Conservation (phyloP, 2,797 vertebrate species). For the Glyptemys insculpta region DNA sequence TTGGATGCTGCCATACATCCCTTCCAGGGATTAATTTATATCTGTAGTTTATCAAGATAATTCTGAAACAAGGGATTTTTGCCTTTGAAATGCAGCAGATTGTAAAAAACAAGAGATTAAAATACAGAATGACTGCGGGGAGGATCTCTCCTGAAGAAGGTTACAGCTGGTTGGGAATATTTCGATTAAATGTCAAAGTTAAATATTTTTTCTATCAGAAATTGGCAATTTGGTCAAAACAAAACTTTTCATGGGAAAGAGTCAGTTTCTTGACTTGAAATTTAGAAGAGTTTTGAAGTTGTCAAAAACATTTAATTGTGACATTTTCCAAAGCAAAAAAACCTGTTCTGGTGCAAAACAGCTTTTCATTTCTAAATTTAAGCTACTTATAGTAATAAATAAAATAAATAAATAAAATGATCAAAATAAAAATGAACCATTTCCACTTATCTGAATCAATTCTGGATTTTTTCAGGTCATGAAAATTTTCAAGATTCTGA, state of each 20-base stretch:
- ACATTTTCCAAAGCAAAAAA: background rate
- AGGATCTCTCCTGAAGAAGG: background rate
- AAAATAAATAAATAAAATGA: background rate
- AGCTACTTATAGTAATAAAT: background rate
- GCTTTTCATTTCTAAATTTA: background rate
- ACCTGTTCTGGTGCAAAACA: background rate
- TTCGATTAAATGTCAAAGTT: background rate
- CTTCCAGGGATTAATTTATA: background rate
- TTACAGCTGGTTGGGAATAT: background rate
- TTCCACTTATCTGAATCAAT: background rate
- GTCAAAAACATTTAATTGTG: background rate
- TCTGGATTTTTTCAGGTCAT: background rate
- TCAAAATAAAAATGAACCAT: background rate
- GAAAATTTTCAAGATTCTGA: background rate
- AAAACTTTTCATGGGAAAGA: background rate
- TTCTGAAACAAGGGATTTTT: background rate
- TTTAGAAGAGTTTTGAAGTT: background rate
- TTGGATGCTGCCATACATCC: background rate
- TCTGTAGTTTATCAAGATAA: background rate
- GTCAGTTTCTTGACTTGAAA: background rate
- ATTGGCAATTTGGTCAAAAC: background rate
- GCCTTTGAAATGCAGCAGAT: background rate
- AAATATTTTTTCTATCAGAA: background rate
- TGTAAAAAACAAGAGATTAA: background rate
- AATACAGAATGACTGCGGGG: background rate